Evolutionary conservation across 2,797 vertebrate genomes (phyloP), one percentile per base, ranked within the genome.

Genomic region (Acrossocheilus fasciatus): DNA sequence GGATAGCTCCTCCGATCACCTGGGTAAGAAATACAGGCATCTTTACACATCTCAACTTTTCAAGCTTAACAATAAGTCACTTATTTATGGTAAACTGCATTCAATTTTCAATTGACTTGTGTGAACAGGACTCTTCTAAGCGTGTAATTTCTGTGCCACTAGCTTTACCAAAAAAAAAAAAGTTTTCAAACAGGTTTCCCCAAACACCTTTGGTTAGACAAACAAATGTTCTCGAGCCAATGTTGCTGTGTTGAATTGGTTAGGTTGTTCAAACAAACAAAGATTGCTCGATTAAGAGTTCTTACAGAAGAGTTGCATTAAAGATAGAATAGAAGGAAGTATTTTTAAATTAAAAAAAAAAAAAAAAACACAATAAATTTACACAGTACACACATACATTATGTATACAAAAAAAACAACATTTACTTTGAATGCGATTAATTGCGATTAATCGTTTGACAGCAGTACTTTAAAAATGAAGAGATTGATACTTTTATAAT

Each of bases 1-100:
- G 96, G 93, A 85, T 96, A 99, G 92, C 92, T 94, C 95, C 98
- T 97, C 91, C 97, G 93, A 83, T 98, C 97, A 90, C 94, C 97
- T 98, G 93, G 69, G 90, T 86, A 43, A 90, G 20, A 86, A 68
- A 57, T 82, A 64, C 81, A 75, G 62, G 1, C 41, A 88, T 47
- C 0, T 90, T 30, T 83, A 62, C 79, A 76, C 64, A 82, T 47
- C 30, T 8, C 15, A 39, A 68, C 10, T 36, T 68, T 43, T 36
- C 39, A 73, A 83, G 59, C 45, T 77, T 23, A 54, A 50, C 1
- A 4, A 50, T 50, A 18, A 77, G 18, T n/a, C 6, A 0, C 18
- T 57, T 57, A 57, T 59, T 59, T 15, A n/a, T 20, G 11, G 15
- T 62, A 62, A 8, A 85, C 50, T 52, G 26, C 6, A 23, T 80